A percentile compares a stretch with the other conserved stretches of the same genome.
Conservation (phyloP, 2,113 vertebrate genomes). For the Trochalopteron elliotii region DNA sequence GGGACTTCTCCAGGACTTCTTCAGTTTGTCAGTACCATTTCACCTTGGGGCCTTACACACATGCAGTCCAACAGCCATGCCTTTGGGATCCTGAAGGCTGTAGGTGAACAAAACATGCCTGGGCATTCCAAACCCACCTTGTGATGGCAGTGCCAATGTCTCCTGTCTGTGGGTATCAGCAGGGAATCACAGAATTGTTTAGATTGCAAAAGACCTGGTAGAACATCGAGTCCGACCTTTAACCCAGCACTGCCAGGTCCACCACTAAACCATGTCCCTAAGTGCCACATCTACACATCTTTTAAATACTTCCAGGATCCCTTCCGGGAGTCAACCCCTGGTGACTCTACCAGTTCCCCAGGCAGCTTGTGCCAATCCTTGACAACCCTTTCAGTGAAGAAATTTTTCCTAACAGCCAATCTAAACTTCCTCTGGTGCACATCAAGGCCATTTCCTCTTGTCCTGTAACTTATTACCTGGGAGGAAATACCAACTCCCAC, state of each 20-base stretch:
- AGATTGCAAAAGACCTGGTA: not conserved
- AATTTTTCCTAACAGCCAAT: not conserved
- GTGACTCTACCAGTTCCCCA: not conserved
- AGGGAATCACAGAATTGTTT: not conserved
- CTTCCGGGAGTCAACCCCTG: not conserved
- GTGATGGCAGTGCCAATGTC: not conserved
- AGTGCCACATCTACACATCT: not conserved
- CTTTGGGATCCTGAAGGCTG: not conserved
- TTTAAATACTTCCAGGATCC: not conserved
- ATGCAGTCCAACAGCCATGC: not conserved
- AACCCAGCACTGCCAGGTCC: not conserved
- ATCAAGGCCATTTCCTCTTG: not conserved
- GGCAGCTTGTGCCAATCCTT: not conserved
- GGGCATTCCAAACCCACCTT: not conserved
- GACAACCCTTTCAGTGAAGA: not conserved
- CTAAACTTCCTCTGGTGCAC: not conserved
- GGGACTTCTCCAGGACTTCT: not conserved
- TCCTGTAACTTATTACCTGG: not conserved
- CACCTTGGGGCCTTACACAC: not conserved
- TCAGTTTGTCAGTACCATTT: not conserved
- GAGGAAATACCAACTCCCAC: not conserved
- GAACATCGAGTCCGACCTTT: accelerated
- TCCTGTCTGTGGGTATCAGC: not conserved
- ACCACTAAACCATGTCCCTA: not conserved
- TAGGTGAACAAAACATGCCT: not conserved